A percentile compares a stretch with the other conserved stretches of the same genome.
Conservation (phyloP, 2,113 vertebrate genomes). For the Sula dactylatra region DNA sequence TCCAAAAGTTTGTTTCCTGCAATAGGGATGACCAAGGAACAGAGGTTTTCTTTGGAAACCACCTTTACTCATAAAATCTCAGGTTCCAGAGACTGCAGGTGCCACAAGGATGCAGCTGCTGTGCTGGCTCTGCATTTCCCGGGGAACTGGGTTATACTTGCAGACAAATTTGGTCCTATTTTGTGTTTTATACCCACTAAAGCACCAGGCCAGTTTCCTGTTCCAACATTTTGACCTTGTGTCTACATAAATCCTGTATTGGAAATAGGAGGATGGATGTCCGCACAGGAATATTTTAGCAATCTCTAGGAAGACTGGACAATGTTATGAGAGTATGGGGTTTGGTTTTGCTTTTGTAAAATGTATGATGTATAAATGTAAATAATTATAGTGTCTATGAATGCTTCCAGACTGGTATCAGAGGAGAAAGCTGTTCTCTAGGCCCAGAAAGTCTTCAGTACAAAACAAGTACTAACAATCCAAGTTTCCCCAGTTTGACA, state of each 20-base stretch:
- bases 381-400: background rate
- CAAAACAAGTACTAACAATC: background rate
- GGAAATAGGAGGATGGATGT: background rate
- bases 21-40: background rate
- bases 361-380: background rate
- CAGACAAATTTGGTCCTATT: background rate
- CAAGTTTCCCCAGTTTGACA: background rate
- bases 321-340: background rate
- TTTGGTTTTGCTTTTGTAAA: background rate
- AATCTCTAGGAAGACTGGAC: background rate
- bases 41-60: background rate
- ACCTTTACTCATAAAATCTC: background rate
- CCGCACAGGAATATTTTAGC: background rate
- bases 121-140: background rate
- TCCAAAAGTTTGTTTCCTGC: background rate
- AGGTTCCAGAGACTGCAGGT: accelerated
- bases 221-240: background rate
- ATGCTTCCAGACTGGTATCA: background rate
- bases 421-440: background rate
- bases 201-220: accelerated
- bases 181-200: background rate
- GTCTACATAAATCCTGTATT: background rate
- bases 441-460: background rate
- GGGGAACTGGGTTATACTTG: background rate
- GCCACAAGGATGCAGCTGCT: background rate